Percentiles rank a stretch among this genome's conserved stretches.
These are phyloP conservation scores for Gymnocheta viridis DNA, from an alignment of 2,888 invertebrate species.

Conservation along the genomic window DNA sequence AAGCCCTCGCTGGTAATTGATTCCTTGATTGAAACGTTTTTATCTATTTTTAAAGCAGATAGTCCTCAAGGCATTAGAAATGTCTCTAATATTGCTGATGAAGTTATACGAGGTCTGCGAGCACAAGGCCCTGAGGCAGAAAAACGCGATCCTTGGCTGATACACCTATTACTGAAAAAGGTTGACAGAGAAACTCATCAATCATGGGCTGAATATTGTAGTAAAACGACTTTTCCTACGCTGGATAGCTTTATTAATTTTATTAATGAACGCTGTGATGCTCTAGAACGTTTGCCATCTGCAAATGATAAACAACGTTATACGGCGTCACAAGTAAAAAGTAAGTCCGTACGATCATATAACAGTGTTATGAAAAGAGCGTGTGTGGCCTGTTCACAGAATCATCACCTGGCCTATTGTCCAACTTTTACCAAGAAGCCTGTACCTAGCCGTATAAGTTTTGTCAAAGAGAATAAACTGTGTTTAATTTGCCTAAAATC, in stretches of 20 bases:
- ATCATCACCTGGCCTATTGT: slow-evolving; percentile 23
- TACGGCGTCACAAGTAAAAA: not conserved
- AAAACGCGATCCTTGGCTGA: slow-evolving; percentile 54
- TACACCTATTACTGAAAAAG: slow-evolving; percentile 51
- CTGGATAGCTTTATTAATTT: slow-evolving; percentile 35
- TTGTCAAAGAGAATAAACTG: slow-evolving; percentile 21
- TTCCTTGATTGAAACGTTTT: too few relatives aligned
- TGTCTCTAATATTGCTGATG: slow-evolving; percentile 51
- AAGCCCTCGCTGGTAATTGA: slow-evolving; percentile 33
- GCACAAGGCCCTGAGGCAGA: slow-evolving; percentile 43
- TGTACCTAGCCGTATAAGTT: not conserved
- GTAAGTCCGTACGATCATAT: slow-evolving; percentile 17
- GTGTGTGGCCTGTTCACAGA: slow-evolving; percentile 14
- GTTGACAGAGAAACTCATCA: slow-evolving; percentile 49
- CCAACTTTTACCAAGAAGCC: slow-evolving; percentile 19
- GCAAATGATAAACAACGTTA: not conserved
- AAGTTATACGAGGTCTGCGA: slow-evolving; percentile 51
- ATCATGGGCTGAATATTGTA: slow-evolving; percentile 49
- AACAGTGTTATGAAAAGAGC: slow-evolving; percentile 14
- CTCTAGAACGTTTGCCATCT: slow-evolving; percentile 26
- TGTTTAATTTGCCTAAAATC: slow-evolving; percentile 54
- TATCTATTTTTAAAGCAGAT: too few relatives aligned
- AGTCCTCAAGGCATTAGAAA: slow-evolving; percentile 1
- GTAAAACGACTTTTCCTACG: slow-evolving; percentile 31
- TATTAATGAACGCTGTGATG: slow-evolving; percentile 42